Conservation (phyloP, 64 coral and sea anemone species). For the Montipora sp. region DNA sequence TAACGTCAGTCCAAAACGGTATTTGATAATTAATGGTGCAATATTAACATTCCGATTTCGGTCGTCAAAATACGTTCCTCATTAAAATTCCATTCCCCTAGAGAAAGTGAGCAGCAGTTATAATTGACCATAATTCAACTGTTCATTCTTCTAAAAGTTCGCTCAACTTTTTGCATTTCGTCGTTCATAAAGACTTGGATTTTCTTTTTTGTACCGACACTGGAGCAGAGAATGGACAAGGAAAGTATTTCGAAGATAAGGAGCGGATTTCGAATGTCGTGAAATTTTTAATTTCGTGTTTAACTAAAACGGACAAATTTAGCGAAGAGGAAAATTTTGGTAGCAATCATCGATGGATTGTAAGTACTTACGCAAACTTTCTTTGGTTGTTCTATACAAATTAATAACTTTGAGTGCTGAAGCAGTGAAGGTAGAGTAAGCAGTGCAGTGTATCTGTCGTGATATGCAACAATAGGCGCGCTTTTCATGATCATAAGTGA, state of each 20-base stretch:
- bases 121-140: not conserved
- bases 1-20: not conserved
- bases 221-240: not conserved
- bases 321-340: not conserved
- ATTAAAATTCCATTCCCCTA: conserved; percentile 32
- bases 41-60: not conserved
- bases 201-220: not conserved
- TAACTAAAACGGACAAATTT: not conserved
- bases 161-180: not conserved
- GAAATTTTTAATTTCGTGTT: not conserved
- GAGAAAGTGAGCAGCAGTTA: not conserved
- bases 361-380: conserved; percentile 22
- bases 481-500: not conserved
- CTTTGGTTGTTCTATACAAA: not conserved
- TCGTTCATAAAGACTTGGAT: not conserved
- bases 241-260: not conserved
- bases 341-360: not conserved
- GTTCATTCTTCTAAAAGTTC: not conserved
- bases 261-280: not conserved
- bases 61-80: not conserved
- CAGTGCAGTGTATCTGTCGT: not conserved
- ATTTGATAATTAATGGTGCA: conserved; percentile 2
- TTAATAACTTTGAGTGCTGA: not conserved
- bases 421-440: not conserved
- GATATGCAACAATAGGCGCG: not conserved